Base-by-base conservation (phyloP, 1,140 invertebrate species). In the Drosophila navojoa region DNA sequence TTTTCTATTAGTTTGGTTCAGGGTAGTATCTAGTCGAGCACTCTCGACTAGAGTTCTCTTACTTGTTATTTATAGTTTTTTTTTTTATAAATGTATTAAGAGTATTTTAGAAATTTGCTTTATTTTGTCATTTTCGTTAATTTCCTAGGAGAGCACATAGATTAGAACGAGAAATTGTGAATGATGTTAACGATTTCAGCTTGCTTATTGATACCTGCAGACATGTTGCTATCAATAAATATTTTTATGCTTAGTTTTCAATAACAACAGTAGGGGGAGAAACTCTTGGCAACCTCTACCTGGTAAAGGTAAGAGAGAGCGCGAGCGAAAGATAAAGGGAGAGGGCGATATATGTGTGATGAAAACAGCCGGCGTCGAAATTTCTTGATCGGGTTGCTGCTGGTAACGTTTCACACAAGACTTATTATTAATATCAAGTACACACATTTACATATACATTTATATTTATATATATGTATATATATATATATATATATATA, bases 221-320 rank as follows among this genome's bases (percentile, higher is more conserved):
- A 62, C 76, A 77, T 74, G 81, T 86, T 85, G 81, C 81, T 81
- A 81, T 77, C 81, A 86, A 85, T 86, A 85, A 86, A 85, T 76
- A 62, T 64, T 76, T 76, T 82, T 59, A 84, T 72, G 76, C 80
- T 84, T 84, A 84, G 76, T 84, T 82, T 85, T 85, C 81, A 81
- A 85, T 85, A 85, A 87, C 81, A 85, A 85, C 81, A 80, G 19
- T 10, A 49, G 47, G 2, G 59, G 47, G 69, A 52, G 64, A 52
- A 42, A 27, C 74, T 71, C 81, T 27, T 81, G 68, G 82, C 81
- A 85, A 85, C 81, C 66, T 52, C 35, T 27, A 27, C 45, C 1
- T 9, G 1, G 16, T 11, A 10, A 44, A 19, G 19, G 19, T 25
- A 29, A 69, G 38, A 44, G 53, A 29, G 38, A 27, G 0, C n/a